phyloP scores from a whole-genome alignment of 2,797 vertebrate genomes.

The Lacerta agilis region DNA sequence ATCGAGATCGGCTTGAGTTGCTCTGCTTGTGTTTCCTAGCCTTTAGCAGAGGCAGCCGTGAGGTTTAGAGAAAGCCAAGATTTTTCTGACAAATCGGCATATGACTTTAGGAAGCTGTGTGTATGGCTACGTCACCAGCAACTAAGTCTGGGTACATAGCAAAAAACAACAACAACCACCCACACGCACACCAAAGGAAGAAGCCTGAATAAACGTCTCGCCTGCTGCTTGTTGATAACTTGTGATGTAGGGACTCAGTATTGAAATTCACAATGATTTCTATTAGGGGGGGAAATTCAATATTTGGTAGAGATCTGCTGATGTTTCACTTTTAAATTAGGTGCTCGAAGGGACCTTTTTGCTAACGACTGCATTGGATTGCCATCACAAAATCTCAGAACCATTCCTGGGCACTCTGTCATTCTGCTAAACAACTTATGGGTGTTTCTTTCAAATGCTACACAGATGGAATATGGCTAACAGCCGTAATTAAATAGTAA shows the following conservation, averaged over 20 bases:
- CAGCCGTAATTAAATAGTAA: conserved; percentile 53
- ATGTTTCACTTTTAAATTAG: not conserved
- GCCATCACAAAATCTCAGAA: not conserved
- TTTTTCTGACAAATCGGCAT: not conserved
- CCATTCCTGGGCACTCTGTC: conserved; percentile 22
- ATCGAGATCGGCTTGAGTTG: not conserved
- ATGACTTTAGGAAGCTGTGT: not conserved
- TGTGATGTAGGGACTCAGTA: accelerated
- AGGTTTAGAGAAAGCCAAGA: not conserved
- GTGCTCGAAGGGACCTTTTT: not conserved
- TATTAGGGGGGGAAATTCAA: not conserved
- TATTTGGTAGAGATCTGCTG: not conserved
- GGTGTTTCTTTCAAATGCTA: conserved; percentile 42
- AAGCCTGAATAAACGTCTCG: accelerated
- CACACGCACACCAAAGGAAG: not conserved
- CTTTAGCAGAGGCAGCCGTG: not conserved
- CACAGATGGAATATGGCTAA: conserved; percentile 59
- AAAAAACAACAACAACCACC: no score
- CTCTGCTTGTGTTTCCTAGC: not conserved
- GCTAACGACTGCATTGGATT: not conserved
- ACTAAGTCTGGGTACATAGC: not conserved
- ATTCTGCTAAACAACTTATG: conserved; percentile 44
- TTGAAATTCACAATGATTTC: not conserved
- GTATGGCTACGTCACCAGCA: not conserved
- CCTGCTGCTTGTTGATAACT: not conserved